phyloP scores from a whole-genome alignment of 2,113 vertebrate species.

The Dipodomys merriami region DNA sequence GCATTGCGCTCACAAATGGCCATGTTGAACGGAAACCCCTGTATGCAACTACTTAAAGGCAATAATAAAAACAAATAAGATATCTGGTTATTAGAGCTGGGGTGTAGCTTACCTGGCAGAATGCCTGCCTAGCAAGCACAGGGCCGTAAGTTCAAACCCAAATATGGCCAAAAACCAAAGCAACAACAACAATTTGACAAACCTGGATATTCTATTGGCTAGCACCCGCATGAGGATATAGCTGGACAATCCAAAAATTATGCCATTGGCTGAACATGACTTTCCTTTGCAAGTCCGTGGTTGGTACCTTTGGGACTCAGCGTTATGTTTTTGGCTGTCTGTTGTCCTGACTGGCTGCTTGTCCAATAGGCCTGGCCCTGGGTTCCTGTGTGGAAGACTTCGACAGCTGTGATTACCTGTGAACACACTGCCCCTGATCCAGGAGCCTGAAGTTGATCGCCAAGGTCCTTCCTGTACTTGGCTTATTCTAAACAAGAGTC shows the following conservation, averaged over 20 bases:
- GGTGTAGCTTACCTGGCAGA: too few species aligned
- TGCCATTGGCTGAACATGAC: neutral
- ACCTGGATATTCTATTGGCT: neutral
- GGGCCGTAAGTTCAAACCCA: too few species aligned
- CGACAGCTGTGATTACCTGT: neutral
- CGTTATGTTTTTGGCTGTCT: accelerated
- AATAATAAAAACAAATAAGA: too few species aligned
- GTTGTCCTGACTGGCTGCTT: too few species aligned
- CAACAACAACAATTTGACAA: too few species aligned
- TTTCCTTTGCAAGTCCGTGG: neutral
- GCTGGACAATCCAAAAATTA: neutral
- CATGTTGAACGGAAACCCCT: too few species aligned
- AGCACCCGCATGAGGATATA: neutral
- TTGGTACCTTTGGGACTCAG: neutral
- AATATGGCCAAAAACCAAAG: too few species aligned
- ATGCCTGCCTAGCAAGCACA: too few species aligned
- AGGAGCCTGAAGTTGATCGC: neutral
- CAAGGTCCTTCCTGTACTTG: too few species aligned
- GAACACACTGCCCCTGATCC: neutral
- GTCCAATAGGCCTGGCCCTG: neutral
- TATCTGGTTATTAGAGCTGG: too few species aligned
- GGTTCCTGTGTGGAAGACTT: neutral
- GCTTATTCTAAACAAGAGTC: neutral
- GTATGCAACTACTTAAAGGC: too few species aligned
- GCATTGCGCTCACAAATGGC: too few species aligned